Conservation (phyloP, 2,113 vertebrate species). For the Anarrhichthys ocellatus region DNA sequence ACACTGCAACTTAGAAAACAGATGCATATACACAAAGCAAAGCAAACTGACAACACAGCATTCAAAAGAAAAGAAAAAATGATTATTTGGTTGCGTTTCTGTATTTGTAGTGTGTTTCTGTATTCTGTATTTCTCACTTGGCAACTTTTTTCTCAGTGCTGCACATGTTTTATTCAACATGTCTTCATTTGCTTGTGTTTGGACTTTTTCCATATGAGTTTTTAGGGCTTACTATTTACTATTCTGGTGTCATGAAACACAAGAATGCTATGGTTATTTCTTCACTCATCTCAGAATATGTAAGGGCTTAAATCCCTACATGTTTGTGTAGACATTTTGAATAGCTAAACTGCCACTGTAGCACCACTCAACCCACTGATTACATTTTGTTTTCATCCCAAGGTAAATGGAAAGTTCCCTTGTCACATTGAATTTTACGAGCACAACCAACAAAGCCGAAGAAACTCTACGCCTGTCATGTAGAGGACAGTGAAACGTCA, state of each 20-base stretch:
- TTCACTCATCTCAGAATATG: neutral
- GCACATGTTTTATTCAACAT: neutral
- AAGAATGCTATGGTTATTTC: neutral
- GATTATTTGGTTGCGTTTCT: neutral
- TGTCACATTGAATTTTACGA: constrained; percentile 31
- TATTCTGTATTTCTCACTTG: neutral
- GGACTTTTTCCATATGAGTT: neutral
- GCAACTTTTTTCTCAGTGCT: neutral
- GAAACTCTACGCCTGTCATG: constrained; percentile 13
- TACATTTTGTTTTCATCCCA: neutral
- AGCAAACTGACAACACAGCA: neutral
- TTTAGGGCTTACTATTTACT: neutral
- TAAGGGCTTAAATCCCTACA: neutral
- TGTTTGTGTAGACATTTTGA: constrained; percentile 2
- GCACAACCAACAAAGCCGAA: constrained; percentile 21
- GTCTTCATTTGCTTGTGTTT: neutral
- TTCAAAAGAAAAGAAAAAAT: neutral
- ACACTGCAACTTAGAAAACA: constrained; percentile 3
- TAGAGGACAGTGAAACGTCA: neutral
- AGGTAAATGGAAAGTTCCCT: constrained; percentile 29
- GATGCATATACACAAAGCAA: neutral
- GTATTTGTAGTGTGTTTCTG: neutral
- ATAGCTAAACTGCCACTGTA: constrained; percentile 1
- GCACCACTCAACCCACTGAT: neutral
- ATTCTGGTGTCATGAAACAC: neutral